Evolutionary conservation across 2,888 invertebrate species (phyloP).

Genomic region (Bhutanitis thaidina): DNA sequence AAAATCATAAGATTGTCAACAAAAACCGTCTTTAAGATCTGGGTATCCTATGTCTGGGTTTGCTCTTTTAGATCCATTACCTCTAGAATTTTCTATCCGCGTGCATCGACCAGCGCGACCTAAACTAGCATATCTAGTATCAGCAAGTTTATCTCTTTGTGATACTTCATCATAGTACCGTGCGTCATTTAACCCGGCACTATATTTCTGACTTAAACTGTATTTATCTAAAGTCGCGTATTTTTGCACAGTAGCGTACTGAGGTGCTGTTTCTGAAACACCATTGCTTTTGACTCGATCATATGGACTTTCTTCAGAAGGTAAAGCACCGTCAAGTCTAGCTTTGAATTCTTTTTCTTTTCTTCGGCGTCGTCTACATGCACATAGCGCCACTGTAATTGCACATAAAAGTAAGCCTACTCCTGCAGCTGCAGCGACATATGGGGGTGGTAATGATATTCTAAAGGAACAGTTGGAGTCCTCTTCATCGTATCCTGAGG

Average conservation of each 20-base stretch:
- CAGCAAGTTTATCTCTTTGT: slow-evolving; percentile 73
- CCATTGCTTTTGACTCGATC: slow-evolving; percentile 79
- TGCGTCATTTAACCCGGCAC: slow-evolving; percentile 74
- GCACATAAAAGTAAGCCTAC: slow-evolving; percentile 80
- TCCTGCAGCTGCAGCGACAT: slow-evolving; percentile 83
- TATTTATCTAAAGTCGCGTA: slow-evolving; percentile 78
- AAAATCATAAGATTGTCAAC: slow-evolving; percentile 83
- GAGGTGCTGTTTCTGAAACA: slow-evolving; percentile 60
- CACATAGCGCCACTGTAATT: slow-evolving; percentile 80
- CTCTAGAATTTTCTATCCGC: slow-evolving; percentile 60
- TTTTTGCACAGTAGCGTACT: slow-evolving; percentile 74
- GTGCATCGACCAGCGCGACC: slow-evolving; percentile 63
- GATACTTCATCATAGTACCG: slow-evolving; percentile 75
- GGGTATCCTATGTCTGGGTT: slow-evolving; percentile 76
- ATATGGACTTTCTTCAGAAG: slow-evolving; percentile 80
- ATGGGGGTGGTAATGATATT: slow-evolving; percentile 83
- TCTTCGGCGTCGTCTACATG: slow-evolving; percentile 80
- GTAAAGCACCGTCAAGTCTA: slow-evolving; percentile 78
- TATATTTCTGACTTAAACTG: slow-evolving; percentile 76
- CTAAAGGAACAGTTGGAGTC: slow-evolving; percentile 87
- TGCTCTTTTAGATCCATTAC: slow-evolving; percentile 63
- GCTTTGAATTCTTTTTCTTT: slow-evolving; percentile 82
- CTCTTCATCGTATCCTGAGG: slow-evolving; percentile 90
- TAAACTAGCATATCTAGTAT: slow-evolving; percentile 73
- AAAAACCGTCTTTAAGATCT: slow-evolving; percentile 85